These are phyloP conservation scores for Lottia gigantea DNA, from an alignment of 2,888 invertebrate species.

Conservation along the genomic window DNA sequence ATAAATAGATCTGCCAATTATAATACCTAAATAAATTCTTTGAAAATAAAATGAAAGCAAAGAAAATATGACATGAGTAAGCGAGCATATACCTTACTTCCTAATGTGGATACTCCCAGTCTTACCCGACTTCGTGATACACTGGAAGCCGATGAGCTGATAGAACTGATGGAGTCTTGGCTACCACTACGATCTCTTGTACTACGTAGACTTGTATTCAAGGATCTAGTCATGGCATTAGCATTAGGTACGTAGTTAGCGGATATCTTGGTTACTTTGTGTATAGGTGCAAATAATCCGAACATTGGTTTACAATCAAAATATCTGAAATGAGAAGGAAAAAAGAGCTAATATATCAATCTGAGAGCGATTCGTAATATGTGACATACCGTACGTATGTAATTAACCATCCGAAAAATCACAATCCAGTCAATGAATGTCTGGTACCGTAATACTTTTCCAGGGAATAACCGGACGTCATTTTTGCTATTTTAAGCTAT, in stretches of 20 bases:
- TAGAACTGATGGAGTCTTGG: constrained; percentile 86
- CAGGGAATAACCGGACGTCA: too few species aligned
- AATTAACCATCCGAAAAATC: too few species aligned
- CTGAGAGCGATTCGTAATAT: too few species aligned
- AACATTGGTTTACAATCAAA: constrained; percentile 91
- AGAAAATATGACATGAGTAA: constrained; percentile 33
- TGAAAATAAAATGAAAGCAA: background rate
- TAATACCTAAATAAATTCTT: too few species aligned
- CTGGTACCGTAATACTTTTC: too few species aligned
- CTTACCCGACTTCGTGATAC: constrained; percentile 76
- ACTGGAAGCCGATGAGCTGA: constrained; percentile 74
- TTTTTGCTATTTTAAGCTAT: too few species aligned
- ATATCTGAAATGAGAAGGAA: constrained; percentile 74
- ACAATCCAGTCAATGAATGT: too few species aligned
- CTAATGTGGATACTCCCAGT: constrained; percentile 79
- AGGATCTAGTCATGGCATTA: constrained; percentile 37
- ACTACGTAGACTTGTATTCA: constrained; percentile 48
- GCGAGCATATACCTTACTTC: constrained; percentile 63
- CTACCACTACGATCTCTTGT: constrained; percentile 71
- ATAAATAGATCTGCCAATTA: too few species aligned
- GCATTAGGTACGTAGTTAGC: constrained; percentile 30
- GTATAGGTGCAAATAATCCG: constrained; percentile 92
- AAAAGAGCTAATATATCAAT: background rate
- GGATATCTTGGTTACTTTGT: constrained; percentile 83
- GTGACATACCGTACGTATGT: too few species aligned